Evolutionary conservation across 2,888 invertebrate genomes (phyloP).

Genomic region (Marronus borbonicus): DNA sequence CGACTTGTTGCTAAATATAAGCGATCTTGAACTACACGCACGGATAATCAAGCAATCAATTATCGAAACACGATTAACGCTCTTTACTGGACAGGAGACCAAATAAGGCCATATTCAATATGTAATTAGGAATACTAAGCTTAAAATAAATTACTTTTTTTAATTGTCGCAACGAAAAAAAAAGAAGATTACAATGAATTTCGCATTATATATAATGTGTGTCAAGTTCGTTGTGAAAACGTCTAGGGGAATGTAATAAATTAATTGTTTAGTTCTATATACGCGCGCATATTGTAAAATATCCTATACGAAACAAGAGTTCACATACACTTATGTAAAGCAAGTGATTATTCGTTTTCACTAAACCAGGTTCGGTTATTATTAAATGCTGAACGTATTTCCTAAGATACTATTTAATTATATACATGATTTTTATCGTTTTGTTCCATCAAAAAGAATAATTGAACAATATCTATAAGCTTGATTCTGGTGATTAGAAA

Average conservation of each 20-base stretch:
- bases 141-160: neutral
- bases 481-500: too few species aligned
- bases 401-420: too few species aligned
- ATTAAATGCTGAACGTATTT: too few species aligned
- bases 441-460: too few species aligned
- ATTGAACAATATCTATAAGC: too few species aligned
- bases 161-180: neutral
- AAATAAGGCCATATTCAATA: neutral
- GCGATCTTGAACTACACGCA: too few species aligned
- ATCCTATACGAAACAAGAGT: slow-evolving; percentile 13
- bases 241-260: too few species aligned
- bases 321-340: neutral
- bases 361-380: too few species aligned
- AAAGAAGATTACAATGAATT: neutral
- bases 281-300: slow-evolving; percentile 11
- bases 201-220: slow-evolving; percentile 9
- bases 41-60: slow-evolving; percentile 1
- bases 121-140: neutral
- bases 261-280: too few species aligned
- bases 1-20: too few species aligned
- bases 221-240: slow-evolving; percentile 23
- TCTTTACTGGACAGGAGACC: neutral
- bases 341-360: neutral
- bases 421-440: too few species aligned
- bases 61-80: neutral